Conservation (phyloP, 2,888 invertebrate genomes). For the Exocentrus adspersus region DNA sequence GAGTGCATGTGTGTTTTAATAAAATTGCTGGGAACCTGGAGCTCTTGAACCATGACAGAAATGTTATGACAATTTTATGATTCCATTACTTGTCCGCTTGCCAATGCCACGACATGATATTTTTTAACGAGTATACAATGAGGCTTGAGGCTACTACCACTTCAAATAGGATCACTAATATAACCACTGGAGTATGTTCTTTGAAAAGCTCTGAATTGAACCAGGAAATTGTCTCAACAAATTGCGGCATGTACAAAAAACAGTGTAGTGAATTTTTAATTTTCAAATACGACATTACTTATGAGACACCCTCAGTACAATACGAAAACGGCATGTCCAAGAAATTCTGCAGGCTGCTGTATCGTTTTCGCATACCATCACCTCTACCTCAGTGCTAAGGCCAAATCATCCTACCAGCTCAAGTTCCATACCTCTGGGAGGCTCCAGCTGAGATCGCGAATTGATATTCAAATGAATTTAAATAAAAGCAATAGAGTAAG, state of each 20-base stretch:
- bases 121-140: too few species aligned
- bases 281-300: slow-evolving; percentile 14
- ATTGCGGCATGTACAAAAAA: too few species aligned
- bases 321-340: slow-evolving; percentile 18
- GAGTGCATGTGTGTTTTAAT: slow-evolving; percentile 33
- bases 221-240: too few species aligned
- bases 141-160: too few species aligned
- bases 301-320: slow-evolving; percentile 21
- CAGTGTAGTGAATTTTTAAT: too few species aligned
- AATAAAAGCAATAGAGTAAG: slow-evolving; percentile 1
- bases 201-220: too few species aligned
- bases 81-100: slow-evolving; percentile 28
- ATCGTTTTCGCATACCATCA: slow-evolving; percentile 15
- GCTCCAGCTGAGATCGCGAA: slow-evolving; percentile 5
- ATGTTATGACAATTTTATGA: slow-evolving; percentile 44
- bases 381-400: slow-evolving; percentile 18
- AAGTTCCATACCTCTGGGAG: too few species aligned
- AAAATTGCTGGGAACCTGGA: slow-evolving; percentile 45
- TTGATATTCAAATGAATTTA: slow-evolving; percentile 22
- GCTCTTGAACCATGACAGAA: slow-evolving; percentile 44
- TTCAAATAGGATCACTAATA: too few species aligned
- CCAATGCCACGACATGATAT: slow-evolving; percentile 11
- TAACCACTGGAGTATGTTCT: too few species aligned
- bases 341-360: slow-evolving; percentile 5
- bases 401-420: slow-evolving; percentile 20